Evolutionary conservation across 2,888 invertebrate species (phyloP), one percentile per base, ranked within the genome.

Genomic region (Ctenicera cuprea): DNA sequence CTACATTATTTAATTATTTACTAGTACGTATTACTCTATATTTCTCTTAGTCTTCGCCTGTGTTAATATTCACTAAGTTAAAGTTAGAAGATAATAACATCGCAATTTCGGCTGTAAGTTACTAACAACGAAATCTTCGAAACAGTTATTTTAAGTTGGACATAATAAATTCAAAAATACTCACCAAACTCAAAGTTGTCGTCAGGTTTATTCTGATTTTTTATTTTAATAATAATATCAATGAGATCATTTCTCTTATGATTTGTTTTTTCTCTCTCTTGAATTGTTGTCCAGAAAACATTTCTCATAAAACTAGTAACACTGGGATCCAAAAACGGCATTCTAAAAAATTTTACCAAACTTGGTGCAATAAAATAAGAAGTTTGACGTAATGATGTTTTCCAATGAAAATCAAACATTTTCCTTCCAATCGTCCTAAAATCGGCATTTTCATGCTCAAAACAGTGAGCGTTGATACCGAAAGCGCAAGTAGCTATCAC

Each of bases 401-500:
- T 73, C 33, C 76, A 79, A 12, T 78, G 77, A 33, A 86, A 85
- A 37, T 83, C 81, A 67, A 87, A 83, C 3, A 87, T 77, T 16
- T 75, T 77, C 30, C 80, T 79, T 3, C 85, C 86, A 78, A 86
- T 80, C 61, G 80, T 72, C 48, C 85, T 80, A 76, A 88, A 87
- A 18, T 83, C 82, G 0, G 86, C 85, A 65, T 87, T 78, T 16
- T 86, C 83, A 65, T 84, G 75, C 5, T 82, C 80, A 66, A 88
- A 85, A 3, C 84, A 83, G 61, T 87, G 83, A 12, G 87, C 83
- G 30, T 87, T 84, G 8, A 88, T 84, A 0, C 87, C 88, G 80
- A 88, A 89, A 2, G 87, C 88, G 73, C 87, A 87, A 20, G 83
- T 84, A 5, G 88, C 87, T 48, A 89, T 88, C 0, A 88, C 86